These are phyloP conservation scores for Tringa solitaria DNA, from an alignment of 2,113 vertebrate species.

Conservation along the genomic window DNA sequence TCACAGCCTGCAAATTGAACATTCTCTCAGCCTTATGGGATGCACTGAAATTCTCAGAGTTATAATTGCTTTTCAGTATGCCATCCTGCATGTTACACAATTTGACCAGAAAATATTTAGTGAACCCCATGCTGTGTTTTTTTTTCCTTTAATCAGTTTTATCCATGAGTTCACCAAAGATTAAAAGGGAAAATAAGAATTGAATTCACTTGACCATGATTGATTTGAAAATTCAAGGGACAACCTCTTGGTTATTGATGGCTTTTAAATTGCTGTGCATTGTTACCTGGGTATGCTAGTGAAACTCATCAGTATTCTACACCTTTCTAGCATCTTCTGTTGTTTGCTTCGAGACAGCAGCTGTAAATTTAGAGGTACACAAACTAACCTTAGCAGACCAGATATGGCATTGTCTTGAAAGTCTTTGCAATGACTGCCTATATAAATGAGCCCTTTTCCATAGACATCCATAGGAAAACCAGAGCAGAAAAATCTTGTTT, in stretches of 20 bases:
- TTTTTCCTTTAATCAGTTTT: constrained; percentile 57
- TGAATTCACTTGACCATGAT: constrained; percentile 44
- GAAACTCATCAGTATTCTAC: constrained; percentile 65
- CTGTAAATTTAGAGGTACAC: constrained; percentile 50
- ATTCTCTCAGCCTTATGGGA: constrained; percentile 57
- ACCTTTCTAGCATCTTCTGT: constrained; percentile 27
- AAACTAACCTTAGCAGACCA: constrained; percentile 42
- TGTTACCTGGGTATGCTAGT: constrained; percentile 38
- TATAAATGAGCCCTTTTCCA: background rate
- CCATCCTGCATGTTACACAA: constrained; percentile 34
- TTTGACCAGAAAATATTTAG: constrained; percentile 57
- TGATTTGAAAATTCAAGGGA: constrained; percentile 62
- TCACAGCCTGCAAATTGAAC: constrained; percentile 64
- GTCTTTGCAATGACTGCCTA: background rate
- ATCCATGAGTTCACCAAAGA: constrained; percentile 39
- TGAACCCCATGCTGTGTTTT: constrained; percentile 13
- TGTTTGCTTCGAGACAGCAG: constrained; percentile 54
- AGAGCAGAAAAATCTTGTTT: background rate
- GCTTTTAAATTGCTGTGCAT: constrained; percentile 56
- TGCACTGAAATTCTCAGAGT: constrained; percentile 49
- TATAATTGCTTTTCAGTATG: constrained; percentile 70
- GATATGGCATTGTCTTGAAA: constrained; percentile 40
- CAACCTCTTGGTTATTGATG: constrained; percentile 58
- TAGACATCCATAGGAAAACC: background rate
- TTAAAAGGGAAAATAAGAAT: constrained; percentile 45